Conservation (phyloP, 2,113 vertebrate species). For the Microtus pennsylvanicus region DNA sequence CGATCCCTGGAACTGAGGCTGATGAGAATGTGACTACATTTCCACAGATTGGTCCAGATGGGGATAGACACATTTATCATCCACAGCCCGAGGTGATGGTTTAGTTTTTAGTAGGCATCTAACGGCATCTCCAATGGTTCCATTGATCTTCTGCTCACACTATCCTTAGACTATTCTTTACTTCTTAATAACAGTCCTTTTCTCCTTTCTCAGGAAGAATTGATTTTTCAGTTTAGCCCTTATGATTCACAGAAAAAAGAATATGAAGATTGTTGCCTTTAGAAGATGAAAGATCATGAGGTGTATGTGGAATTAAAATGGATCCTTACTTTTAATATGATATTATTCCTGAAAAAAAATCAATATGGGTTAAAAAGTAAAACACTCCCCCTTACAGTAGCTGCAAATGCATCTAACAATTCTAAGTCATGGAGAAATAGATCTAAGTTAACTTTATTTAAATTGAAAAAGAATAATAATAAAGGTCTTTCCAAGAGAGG, state of each 20-base stretch:
- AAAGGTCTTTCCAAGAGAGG: slow-evolving; percentile 36
- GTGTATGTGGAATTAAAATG: slow-evolving; percentile 62
- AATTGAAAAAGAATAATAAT: slow-evolving; percentile 29
- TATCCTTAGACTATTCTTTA: slow-evolving; percentile 64
- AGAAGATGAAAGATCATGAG: slow-evolving; percentile 69
- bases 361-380: slow-evolving; percentile 44
- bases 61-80: background rate
- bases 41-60: background rate
- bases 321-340: slow-evolving; percentile 72
- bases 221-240: slow-evolving; percentile 76
- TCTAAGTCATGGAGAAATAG: slow-evolving; percentile 61
- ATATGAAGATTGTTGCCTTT: slow-evolving; percentile 75
- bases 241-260: slow-evolving; percentile 67
- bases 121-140: background rate
- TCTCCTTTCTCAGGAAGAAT: slow-evolving; percentile 71
- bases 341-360: slow-evolving; percentile 76
- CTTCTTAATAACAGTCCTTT: slow-evolving; percentile 72
- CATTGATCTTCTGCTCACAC: slow-evolving; percentile 64
- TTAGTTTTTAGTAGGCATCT: slow-evolving; percentile 59
- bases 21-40: background rate
- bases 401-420: slow-evolving; percentile 50
- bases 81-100: slow-evolving; percentile 31
- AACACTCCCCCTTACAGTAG: background rate
- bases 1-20: background rate
- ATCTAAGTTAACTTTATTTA: slow-evolving; percentile 60